A percentile compares a stretch with the other conserved stretches of the same genome.
These are phyloP conservation scores for Calidris pugnax DNA, from an alignment of 2,113 vertebrate genomes.

Conservation along the genomic window DNA sequence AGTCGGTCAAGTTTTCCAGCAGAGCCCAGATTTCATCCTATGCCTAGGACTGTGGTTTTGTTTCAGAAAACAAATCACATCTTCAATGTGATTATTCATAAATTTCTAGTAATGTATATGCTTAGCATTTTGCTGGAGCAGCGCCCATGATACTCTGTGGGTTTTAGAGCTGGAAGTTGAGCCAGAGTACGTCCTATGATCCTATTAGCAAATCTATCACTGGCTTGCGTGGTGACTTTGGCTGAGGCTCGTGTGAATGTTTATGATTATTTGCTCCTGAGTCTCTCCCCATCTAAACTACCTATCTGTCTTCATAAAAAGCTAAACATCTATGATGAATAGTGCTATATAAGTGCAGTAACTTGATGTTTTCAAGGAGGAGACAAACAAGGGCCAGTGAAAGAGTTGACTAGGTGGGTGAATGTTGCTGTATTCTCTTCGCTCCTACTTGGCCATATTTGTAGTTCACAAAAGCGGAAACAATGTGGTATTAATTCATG, in stretches of 20 bases:
- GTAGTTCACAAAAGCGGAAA: background rate
- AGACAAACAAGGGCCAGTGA: background rate
- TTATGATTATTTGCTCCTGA: background rate
- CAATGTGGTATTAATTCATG: slow-evolving; percentile 36
- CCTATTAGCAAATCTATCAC: background rate
- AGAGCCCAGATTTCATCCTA: background rate
- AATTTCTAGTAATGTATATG: background rate
- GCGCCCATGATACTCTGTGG: background rate
- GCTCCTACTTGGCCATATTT: background rate
- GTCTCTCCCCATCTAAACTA: background rate
- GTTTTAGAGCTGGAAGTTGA: background rate
- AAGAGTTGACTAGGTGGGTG: background rate
- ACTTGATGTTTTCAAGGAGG: background rate
- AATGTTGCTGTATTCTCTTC: background rate
- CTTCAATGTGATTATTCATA: background rate
- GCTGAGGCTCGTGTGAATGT: background rate
- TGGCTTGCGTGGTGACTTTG: background rate
- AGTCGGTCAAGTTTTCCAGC: background rate
- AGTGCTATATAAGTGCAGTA: background rate
- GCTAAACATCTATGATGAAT: background rate
- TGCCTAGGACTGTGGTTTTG: background rate
- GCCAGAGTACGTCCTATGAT: background rate
- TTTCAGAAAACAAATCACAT: background rate
- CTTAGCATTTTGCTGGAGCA: background rate
- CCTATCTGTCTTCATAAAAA: background rate